These are phyloP conservation scores for Craniophora ligustri DNA, from an alignment of 2,888 invertebrate species.

Conservation along the genomic window DNA sequence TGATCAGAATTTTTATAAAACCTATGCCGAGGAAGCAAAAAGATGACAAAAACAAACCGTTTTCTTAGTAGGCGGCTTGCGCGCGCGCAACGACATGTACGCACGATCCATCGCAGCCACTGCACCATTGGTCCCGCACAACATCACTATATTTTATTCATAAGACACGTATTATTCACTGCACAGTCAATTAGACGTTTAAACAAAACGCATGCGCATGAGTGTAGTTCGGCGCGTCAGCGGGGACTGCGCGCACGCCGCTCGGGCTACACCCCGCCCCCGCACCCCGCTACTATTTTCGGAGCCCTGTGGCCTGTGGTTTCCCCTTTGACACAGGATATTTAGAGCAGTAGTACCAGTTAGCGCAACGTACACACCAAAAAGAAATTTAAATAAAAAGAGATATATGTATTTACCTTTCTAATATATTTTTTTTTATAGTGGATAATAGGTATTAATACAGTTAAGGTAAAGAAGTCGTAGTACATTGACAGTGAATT, in stretches of 20 bases:
- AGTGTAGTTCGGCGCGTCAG: slow-evolving; percentile 61
- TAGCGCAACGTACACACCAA: too few relatives aligned
- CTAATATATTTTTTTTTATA: too few relatives aligned
- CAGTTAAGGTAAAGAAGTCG: slow-evolving; percentile 2
- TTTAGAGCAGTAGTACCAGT: slow-evolving; percentile 39
- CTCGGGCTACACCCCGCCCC: slow-evolving; percentile 55
- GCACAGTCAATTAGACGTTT: slow-evolving; percentile 35
- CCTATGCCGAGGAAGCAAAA: not conserved
- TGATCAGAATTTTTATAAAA: not conserved
- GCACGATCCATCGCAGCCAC: slow-evolving; percentile 86
- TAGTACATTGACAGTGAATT: slow-evolving; percentile 45
- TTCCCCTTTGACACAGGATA: slow-evolving; percentile 57
- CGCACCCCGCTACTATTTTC: slow-evolving; percentile 74
- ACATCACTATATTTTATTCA: slow-evolving; percentile 62
- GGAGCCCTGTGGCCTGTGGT: slow-evolving; percentile 64
- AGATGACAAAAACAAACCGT: slow-evolving; percentile 69
- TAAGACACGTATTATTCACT: slow-evolving; percentile 40
- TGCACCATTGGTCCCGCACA: slow-evolving; percentile 82
- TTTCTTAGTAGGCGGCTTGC: slow-evolving; percentile 78
- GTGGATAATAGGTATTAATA: too few relatives aligned
- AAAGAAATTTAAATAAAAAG: too few relatives aligned
- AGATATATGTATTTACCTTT: too few relatives aligned
- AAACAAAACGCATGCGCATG: slow-evolving; percentile 52
- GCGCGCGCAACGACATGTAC: slow-evolving; percentile 86
- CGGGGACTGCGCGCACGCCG: slow-evolving; percentile 68